phyloP scores from a whole-genome alignment of 2,113 vertebrate species.

The Callospermophilus lateralis region DNA sequence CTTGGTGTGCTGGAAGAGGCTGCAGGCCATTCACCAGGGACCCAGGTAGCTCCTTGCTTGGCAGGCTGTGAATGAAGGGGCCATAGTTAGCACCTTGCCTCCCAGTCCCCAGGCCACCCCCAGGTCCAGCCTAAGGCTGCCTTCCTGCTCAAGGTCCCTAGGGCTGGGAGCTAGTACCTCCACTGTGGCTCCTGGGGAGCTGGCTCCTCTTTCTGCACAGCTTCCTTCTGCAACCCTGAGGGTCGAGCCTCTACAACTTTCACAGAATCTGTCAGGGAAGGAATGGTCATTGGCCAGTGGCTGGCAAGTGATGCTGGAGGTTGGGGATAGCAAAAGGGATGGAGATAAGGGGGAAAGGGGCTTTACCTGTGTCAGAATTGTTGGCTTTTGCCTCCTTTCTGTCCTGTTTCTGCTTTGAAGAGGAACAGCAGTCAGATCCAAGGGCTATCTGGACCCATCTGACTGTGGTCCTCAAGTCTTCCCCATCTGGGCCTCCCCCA shows the following conservation, averaged over 20 bases:
- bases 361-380: conserved; percentile 88
- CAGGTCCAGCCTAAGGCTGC: background rate
- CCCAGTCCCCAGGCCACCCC: background rate
- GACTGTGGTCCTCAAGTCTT: rapidly evolving
- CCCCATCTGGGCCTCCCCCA: background rate
- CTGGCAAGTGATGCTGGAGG: background rate
- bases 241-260: conserved; percentile 79
- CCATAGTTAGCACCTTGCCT: background rate
- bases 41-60: conserved; percentile 77
- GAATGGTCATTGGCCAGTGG: background rate
- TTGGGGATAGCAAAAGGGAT: background rate
- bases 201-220: conserved; percentile 62
- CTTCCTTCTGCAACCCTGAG: conserved; percentile 76
- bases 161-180: conserved; percentile 73
- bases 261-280: conserved; percentile 65
- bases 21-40: conserved; percentile 93
- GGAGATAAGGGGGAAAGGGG: background rate
- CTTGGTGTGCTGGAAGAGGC: conserved; percentile 87
- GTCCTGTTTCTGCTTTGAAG: conserved; percentile 90
- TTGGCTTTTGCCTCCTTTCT: conserved; percentile 86
- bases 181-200: conserved; percentile 81
- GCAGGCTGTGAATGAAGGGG: conserved; percentile 83
- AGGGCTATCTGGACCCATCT: background rate
- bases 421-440: conserved; percentile 53
- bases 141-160: background rate